Percentiles rank a stretch among this genome's conserved stretches.
These are phyloP conservation scores for Poicephalus gulielmi DNA, from an alignment of 2,113 vertebrate species.

Conservation along the genomic window DNA sequence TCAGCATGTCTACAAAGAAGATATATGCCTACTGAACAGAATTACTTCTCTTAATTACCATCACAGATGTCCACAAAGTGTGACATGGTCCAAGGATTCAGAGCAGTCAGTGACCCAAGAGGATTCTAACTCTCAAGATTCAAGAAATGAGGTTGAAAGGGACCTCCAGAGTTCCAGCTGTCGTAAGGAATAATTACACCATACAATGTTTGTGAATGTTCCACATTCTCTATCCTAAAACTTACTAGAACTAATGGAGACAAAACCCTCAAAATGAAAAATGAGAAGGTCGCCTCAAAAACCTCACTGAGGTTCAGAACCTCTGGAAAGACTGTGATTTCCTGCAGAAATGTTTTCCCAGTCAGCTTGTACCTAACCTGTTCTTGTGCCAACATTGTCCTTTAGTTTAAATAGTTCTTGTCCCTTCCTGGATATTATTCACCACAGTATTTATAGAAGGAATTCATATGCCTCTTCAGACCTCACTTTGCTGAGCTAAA, in stretches of 20 bases:
- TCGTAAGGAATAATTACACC: neutral
- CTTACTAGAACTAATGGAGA: neutral
- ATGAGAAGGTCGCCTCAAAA: neutral
- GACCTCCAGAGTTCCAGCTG: neutral
- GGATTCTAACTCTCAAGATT: neutral
- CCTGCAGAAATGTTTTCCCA: neutral
- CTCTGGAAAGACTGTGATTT: neutral
- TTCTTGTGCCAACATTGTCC: conserved; percentile 28
- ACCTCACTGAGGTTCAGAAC: neutral
- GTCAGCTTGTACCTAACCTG: neutral
- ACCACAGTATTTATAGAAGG: conserved; percentile 5
- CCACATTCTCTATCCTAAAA: neutral
- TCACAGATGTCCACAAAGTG: neutral
- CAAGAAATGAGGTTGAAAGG: neutral
- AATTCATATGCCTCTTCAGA: neutral
- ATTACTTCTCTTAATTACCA: neutral
- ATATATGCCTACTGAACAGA: neutral
- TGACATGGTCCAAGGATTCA: neutral
- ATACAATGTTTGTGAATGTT: neutral
- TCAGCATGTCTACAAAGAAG: neutral
- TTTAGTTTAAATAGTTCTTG: conserved; percentile 9
- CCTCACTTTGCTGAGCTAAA: neutral
- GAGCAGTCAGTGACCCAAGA: neutral
- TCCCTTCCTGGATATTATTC: conserved; percentile 26
- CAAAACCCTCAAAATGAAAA: neutral